phyloP scores from a whole-genome alignment of 2,888 invertebrate species.

The Dasysyrphus albostriatus region DNA sequence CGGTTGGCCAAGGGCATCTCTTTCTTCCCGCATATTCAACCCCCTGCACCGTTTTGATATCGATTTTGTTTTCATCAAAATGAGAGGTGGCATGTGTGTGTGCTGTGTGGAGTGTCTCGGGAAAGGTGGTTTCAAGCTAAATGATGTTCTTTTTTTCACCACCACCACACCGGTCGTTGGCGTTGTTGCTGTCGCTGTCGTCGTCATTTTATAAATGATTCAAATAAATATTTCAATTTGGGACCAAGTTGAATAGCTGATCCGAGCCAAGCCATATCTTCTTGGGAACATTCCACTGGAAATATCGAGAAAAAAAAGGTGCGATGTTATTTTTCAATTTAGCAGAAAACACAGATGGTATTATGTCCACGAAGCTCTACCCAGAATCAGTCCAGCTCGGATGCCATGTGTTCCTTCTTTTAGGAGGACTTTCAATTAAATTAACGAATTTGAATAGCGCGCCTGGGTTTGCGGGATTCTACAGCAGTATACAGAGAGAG shows the following conservation, averaged over 20 bases:
- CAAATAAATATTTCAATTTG: slow-evolving; percentile 54
- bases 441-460: slow-evolving; percentile 52
- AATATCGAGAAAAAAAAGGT: too few species aligned
- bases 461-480: slow-evolving; percentile 29
- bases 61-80: slow-evolving; percentile 53
- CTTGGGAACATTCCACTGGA: too few species aligned
- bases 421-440: slow-evolving; percentile 41
- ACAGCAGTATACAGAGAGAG: too few species aligned
- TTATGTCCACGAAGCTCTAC: background rate
- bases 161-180: background rate
- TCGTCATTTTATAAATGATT: slow-evolving; percentile 63
- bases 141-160: slow-evolving; percentile 15
- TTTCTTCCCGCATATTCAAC: slow-evolving; percentile 9
- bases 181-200: slow-evolving; percentile 49
- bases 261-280: slow-evolving; percentile 8
- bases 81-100: background rate
- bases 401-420: background rate
- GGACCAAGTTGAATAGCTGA: slow-evolving; percentile 11
- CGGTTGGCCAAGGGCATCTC: slow-evolving; percentile 70
- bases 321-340: slow-evolving; percentile 70
- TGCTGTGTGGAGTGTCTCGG: background rate
- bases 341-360: background rate
- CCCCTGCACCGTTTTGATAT: slow-evolving; percentile 30
- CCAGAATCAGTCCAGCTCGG: background rate
- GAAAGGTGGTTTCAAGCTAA: background rate